Conservation (phyloP, 2,888 invertebrate genomes). For the Andrena dorsata region DNA sequence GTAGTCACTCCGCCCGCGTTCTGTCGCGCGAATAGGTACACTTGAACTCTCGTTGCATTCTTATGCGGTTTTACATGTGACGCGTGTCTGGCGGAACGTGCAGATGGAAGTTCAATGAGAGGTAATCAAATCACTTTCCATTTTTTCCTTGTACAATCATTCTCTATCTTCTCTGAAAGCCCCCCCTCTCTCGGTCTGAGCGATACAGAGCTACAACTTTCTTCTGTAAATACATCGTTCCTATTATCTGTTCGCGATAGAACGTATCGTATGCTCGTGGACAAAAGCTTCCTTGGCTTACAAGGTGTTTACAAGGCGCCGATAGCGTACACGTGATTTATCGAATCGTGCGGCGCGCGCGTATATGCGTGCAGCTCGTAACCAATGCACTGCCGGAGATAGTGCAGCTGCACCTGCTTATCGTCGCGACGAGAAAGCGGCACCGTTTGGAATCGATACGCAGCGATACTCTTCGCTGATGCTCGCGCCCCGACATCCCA, state of each 20-base stretch:
- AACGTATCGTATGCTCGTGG: conserved; percentile 10
- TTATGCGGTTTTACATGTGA: conserved; percentile 16
- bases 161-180: no score
- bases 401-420: conserved; percentile 34
- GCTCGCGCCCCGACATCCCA: not conserved
- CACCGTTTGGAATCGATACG: conserved; percentile 30
- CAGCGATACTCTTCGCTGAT: not conserved
- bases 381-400: conserved; percentile 15
- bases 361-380: conserved; percentile 10
- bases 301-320: conserved; percentile 39
- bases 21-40: conserved; percentile 41
- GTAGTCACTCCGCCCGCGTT: conserved; percentile 19
- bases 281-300: conserved; percentile 52
- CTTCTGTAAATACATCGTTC: not conserved
- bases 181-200: not conserved
- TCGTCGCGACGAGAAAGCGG: conserved; percentile 12
- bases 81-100: conserved; percentile 28
- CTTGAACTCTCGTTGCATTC: conserved; percentile 50
- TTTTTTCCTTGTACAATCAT: no score
- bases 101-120: conserved; percentile 1
- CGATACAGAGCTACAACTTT: not conserved
- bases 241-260: conserved; percentile 20
- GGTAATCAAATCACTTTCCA: conserved; percentile 5
- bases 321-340: conserved; percentile 53
- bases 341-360: conserved; percentile 45